These are phyloP conservation scores for Ostrea denselamellosa DNA, from an alignment of 1,140 invertebrate species.

Conservation along the genomic window DNA sequence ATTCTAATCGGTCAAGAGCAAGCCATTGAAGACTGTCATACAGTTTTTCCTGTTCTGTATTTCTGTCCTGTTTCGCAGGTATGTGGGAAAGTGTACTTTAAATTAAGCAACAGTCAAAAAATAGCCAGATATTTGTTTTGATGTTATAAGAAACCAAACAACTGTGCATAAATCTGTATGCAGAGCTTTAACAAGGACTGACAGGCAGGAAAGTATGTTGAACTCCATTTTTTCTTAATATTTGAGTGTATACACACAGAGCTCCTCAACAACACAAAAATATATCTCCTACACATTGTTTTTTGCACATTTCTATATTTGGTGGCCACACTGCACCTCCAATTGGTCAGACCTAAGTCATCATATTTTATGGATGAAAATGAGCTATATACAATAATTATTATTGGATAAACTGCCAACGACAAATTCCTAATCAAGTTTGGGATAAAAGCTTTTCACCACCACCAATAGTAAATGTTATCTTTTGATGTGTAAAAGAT, in stretches of 20 bases:
- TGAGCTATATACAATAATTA: slow-evolving; percentile 38
- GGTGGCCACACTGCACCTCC: not conserved
- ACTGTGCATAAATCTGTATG: slow-evolving; percentile 10
- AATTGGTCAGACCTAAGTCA: slow-evolving; percentile 6
- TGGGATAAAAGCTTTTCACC: slow-evolving; percentile 39
- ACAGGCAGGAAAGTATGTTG: not conserved
- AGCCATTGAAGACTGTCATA: slow-evolving; percentile 6
- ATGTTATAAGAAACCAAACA: slow-evolving; percentile 31
- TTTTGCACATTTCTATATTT: not conserved
- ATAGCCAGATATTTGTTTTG: slow-evolving; percentile 28
- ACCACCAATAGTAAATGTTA: slow-evolving; percentile 33
- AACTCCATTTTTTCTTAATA: not conserved
- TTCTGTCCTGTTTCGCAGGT: slow-evolving; percentile 14
- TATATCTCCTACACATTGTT: not conserved
- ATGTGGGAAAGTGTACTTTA: slow-evolving; percentile 38
- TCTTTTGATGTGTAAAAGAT: slow-evolving; percentile 40
- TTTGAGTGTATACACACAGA: not conserved
- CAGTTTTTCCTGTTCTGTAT: slow-evolving; percentile 17
- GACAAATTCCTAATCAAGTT: slow-evolving; percentile 37
- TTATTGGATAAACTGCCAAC: slow-evolving; percentile 35
- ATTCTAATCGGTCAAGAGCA: slow-evolving; percentile 34
- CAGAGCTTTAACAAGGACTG: slow-evolving; percentile 16
- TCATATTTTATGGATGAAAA: slow-evolving; percentile 13
- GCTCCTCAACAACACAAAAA: not conserved
- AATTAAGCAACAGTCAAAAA: slow-evolving; percentile 33